phyloP scores from a whole-genome alignment of 2,888 invertebrate genomes.

The Uloborus plumipes region DNA sequence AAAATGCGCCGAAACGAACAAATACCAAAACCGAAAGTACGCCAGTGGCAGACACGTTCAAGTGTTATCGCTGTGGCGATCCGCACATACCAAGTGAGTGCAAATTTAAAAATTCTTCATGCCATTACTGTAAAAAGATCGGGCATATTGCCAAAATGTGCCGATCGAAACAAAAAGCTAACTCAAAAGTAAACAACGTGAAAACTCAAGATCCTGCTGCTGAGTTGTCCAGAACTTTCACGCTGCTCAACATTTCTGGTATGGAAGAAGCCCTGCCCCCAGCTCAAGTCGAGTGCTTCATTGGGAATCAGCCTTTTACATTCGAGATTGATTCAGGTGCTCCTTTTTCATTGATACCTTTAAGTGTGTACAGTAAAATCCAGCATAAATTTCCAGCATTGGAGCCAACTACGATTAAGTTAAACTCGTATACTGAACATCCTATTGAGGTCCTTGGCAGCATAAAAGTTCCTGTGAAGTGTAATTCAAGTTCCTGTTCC shows the following conservation, averaged over 20 bases:
- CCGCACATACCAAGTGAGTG: background rate
- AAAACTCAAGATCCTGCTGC: background rate
- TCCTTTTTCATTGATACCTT: background rate
- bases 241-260: too few species aligned
- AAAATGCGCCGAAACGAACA: too few species aligned
- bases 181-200: background rate
- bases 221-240: too few species aligned
- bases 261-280: too few species aligned
- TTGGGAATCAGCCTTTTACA: background rate
- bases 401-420: background rate
- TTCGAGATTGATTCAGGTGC: conserved; percentile 14
- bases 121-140: conserved; percentile 3
- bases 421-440: conserved; percentile 14
- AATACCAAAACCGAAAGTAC: too few species aligned
- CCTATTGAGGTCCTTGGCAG: background rate
- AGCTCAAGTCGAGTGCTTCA: background rate
- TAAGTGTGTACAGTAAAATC: background rate
- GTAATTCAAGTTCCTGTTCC: background rate
- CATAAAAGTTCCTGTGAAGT: background rate
- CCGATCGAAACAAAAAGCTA: background rate
- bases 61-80: background rate
- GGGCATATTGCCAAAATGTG: conserved; percentile 8
- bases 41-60: background rate
- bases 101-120: background rate
- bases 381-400: background rate